Evolutionary conservation across 1,140 invertebrate species (phyloP).

Genomic region (Eumaeus atala): DNA sequence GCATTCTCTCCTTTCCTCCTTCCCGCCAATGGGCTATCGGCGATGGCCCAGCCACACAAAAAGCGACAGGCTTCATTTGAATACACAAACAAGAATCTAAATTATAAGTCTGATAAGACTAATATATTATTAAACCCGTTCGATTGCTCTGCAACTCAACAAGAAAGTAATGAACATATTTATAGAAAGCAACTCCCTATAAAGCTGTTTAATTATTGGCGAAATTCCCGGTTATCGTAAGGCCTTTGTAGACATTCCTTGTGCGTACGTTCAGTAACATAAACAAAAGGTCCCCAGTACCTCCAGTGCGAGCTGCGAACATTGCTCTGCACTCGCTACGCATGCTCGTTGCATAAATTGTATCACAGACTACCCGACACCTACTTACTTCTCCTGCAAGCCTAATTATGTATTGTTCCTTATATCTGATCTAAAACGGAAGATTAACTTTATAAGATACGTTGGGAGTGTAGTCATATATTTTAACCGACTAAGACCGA

Average conservation of each 20-base stretch:
- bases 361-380: slow-evolving; percentile 7
- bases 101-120: too few species aligned
- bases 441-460: slow-evolving; percentile 8
- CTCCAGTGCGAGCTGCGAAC: slow-evolving; percentile 25
- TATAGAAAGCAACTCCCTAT: neutral
- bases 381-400: slow-evolving; percentile 10
- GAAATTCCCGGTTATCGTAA: slow-evolving; percentile 60
- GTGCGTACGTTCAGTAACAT: slow-evolving; percentile 56
- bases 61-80: too few species aligned
- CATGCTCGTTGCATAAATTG: slow-evolving; percentile 26
- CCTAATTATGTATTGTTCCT: slow-evolving; percentile 10
- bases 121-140: too few species aligned
- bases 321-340: slow-evolving; percentile 34
- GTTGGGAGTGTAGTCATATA: slow-evolving; percentile 9
- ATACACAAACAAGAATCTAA: too few species aligned
- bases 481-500: neutral
- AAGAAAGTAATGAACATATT: too few species aligned
- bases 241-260: slow-evolving; percentile 50
- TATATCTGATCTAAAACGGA: slow-evolving; percentile 10
- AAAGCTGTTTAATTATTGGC: slow-evolving; percentile 53
- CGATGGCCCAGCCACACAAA: too few species aligned
- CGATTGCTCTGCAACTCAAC: too few species aligned
- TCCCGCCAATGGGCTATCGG: too few species aligned
- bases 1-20: too few species aligned
- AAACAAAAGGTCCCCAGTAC: slow-evolving; percentile 40